Evolutionary conservation across 2,888 invertebrate genomes (phyloP), one percentile per base, ranked within the genome.

Genomic region (Tuberolachnus salignus): DNA sequence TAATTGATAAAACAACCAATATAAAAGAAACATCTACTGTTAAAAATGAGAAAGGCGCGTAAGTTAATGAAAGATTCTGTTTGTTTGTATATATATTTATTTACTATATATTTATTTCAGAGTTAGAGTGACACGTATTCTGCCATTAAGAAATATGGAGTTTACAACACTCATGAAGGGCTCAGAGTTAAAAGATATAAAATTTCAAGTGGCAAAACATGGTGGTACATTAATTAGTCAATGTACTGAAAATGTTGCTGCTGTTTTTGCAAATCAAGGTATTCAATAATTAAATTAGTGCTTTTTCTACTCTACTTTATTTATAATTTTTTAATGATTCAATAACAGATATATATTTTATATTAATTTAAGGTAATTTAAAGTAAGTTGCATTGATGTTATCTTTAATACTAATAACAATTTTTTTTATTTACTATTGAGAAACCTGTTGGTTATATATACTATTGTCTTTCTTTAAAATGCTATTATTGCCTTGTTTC

Each of bases 191-290:
- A 91, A 91, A 83, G 88, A 88, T 0, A 82, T 94, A 0, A 93
- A 92, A 83, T 88, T 88, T 55, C 88, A 90, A 63, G 91, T 98
- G 59, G 84, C 88, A 26, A 89, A 89, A 81, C 85, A 95, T 72
- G 97, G 97, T 0, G 97, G 96, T 0, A 89, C 89, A 81, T 89
- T 93, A 0, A 87, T 88, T 0, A 87, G 87, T 3, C 92, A 91
- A 84, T 87, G 94, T 66, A 87, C 89, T 4, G 88, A 89, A 46
- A 88, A 89, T 23, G 86, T 91, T 0, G 91, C 92, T 51, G 95
- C 94, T 9, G 90, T 94, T 6, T 91, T 97, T 81, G 91, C 94
- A 1, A 91, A 89, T 2, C 83, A 85, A 86, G 86, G 88, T 87
- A 74, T 53, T 34, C 3, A 34, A 34, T 34, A 34, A 34, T 34